A percentile compares a stretch with the other conserved stretches of the same genome.
Evolutionary conservation across 1,140 invertebrate species (phyloP).

Genomic region (Drosophila serrata): DNA sequence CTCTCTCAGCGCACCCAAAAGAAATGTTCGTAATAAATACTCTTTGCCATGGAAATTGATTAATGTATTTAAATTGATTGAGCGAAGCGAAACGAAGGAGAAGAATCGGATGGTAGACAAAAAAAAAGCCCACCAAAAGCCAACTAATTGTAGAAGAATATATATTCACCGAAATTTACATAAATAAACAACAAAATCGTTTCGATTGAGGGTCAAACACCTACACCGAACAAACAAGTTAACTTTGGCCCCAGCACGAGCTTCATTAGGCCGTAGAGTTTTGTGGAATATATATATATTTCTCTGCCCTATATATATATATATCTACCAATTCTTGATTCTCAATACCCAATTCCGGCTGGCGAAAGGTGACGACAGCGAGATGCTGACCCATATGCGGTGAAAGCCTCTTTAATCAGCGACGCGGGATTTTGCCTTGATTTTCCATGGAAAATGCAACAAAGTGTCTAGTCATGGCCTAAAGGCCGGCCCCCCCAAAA

Average conservation of each 20-base stretch:
- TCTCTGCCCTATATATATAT: slow-evolving; percentile 37
- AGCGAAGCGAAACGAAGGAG: slow-evolving; percentile 44
- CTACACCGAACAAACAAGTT: slow-evolving; percentile 55
- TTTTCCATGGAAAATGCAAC: slow-evolving; percentile 65
- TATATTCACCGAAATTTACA: slow-evolving; percentile 66
- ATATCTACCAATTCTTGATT: neutral
- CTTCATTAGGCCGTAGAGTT: slow-evolving; percentile 62
- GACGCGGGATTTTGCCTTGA: slow-evolving; percentile 63
- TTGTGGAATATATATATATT: neutral
- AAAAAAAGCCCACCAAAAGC: slow-evolving; percentile 34
- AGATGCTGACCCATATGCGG: slow-evolving; percentile 69
- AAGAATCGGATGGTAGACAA: slow-evolving; percentile 32
- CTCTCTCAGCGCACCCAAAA: slow-evolving; percentile 33
- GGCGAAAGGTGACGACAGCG: slow-evolving; percentile 66
- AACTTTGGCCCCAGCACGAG: slow-evolving; percentile 51
- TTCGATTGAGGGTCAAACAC: slow-evolving; percentile 71
- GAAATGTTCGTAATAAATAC: slow-evolving; percentile 35
- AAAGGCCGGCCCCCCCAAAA: slow-evolving; percentile 48
- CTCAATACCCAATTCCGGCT: slow-evolving; percentile 31
- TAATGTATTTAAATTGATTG: slow-evolving; percentile 78
- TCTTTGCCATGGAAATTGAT: slow-evolving; percentile 71
- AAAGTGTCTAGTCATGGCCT: slow-evolving; percentile 72
- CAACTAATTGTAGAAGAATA: slow-evolving; percentile 70
- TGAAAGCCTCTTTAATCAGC: slow-evolving; percentile 76
- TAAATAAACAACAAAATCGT: slow-evolving; percentile 50